Conservation (phyloP, 2,888 invertebrate species). For the Lepidocyrtinus sp. region DNA sequence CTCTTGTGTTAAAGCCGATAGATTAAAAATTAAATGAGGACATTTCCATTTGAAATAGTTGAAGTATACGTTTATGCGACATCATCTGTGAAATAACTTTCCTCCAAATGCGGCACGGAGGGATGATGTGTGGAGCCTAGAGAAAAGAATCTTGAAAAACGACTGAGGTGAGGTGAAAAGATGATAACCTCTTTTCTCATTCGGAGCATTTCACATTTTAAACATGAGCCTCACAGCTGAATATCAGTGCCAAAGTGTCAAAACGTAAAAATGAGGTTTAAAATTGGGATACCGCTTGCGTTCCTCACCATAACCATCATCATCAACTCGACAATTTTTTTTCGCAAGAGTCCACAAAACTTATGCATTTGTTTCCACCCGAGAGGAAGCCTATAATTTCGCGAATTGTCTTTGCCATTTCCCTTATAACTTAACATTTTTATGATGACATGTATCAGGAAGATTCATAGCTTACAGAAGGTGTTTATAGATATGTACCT, state of each 20-base stretch:
- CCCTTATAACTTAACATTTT: slow-evolving; percentile 3
- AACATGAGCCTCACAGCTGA: too few relatives aligned
- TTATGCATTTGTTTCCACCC: not conserved
- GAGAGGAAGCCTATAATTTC: not conserved
- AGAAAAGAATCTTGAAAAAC: not conserved
- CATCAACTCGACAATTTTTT: not conserved
- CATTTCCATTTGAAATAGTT: not conserved
- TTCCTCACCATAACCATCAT: not conserved
- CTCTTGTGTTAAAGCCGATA: too few relatives aligned
- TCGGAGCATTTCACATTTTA: too few relatives aligned
- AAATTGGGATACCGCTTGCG: not conserved
- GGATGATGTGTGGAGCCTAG: not conserved
- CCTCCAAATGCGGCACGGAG: not conserved
- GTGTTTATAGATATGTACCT: slow-evolving; percentile 21
- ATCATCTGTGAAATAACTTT: not conserved
- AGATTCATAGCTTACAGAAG: slow-evolving; percentile 44
- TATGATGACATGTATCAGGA: slow-evolving; percentile 24
- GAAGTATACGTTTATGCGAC: not conserved
- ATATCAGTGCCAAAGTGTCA: not conserved
- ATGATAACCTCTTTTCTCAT: slow-evolving; percentile 1
- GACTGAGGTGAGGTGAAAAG: not conserved
- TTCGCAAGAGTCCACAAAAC: not conserved
- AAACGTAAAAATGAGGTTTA: not conserved
- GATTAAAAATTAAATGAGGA: not conserved
- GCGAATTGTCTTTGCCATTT: not conserved